These are phyloP conservation scores for Lepidurus arcticus DNA, from an alignment of 1,140 invertebrate species.

Conservation along the genomic window DNA sequence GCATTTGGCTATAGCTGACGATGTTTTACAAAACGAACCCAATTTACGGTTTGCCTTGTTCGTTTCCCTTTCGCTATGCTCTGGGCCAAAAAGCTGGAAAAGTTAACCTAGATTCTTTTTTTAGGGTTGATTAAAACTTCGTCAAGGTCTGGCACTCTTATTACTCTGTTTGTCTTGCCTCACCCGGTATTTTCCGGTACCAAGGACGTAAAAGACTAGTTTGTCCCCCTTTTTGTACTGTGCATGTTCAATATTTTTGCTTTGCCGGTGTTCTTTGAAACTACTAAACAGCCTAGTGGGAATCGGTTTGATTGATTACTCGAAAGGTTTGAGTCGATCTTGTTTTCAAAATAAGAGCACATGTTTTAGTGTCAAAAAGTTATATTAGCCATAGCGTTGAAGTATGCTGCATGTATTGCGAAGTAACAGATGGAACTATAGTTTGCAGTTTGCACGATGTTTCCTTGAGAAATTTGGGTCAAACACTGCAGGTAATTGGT, in stretches of 20 bases:
- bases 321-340: neutral
- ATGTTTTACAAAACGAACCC: neutral
- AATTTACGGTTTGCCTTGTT: neutral
- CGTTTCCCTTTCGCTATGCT: neutral
- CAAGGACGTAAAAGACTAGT: neutral
- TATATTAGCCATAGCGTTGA: neutral
- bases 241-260: neutral
- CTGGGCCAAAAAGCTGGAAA: neutral
- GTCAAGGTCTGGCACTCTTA: neutral
- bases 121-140: neutral
- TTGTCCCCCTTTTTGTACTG: neutral
- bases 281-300: neutral
- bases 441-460: neutral
- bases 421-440: neutral
- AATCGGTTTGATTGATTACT: neutral
- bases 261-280: neutral
- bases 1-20: neutral
- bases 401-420: neutral
- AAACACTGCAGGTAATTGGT: slow-evolving; percentile 9
- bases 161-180: neutral
- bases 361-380: neutral
- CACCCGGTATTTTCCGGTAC: neutral
- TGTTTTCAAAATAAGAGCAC: neutral
- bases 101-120: slow-evolving; percentile 22
- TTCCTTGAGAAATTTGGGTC: slow-evolving; percentile 19